phyloP scores from a whole-genome alignment of 2,113 vertebrate species.

The Microcebus murinus region DNA sequence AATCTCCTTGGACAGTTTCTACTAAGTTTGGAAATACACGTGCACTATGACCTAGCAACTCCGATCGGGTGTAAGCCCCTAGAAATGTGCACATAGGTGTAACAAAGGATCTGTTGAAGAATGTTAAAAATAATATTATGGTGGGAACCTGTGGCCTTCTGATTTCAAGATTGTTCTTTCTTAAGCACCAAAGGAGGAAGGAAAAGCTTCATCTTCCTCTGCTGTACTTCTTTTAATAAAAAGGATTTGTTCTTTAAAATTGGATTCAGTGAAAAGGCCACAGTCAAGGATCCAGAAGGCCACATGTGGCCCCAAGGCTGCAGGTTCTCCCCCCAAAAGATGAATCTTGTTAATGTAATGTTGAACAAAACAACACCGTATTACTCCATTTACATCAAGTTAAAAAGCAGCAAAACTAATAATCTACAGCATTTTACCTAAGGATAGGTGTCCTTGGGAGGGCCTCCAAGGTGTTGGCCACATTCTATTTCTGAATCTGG shows the following conservation, averaged over 20 bases:
- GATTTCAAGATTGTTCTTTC: too few relatives aligned
- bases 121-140: neutral
- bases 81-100: neutral
- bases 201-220: too few relatives aligned
- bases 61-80: neutral
- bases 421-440: neutral
- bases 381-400: neutral
- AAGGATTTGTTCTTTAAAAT: too few relatives aligned
- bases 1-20: neutral
- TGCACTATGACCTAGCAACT: neutral
- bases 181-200: too few relatives aligned
- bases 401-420: neutral
- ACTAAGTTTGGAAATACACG: neutral
- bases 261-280: too few relatives aligned
- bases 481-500: neutral
- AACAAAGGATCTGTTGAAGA: neutral
- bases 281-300: too few relatives aligned
- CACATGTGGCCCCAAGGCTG: too few relatives aligned
- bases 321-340: neutral
- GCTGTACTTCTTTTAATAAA: too few relatives aligned
- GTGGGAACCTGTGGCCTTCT: neutral
- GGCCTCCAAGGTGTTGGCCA: neutral
- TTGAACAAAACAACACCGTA: neutral
- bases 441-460: neutral
- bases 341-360: neutral